Evolutionary conservation across 1,140 invertebrate species (phyloP), one percentile per base, ranked within the genome.

Genomic region (Solenopsis fugax): DNA sequence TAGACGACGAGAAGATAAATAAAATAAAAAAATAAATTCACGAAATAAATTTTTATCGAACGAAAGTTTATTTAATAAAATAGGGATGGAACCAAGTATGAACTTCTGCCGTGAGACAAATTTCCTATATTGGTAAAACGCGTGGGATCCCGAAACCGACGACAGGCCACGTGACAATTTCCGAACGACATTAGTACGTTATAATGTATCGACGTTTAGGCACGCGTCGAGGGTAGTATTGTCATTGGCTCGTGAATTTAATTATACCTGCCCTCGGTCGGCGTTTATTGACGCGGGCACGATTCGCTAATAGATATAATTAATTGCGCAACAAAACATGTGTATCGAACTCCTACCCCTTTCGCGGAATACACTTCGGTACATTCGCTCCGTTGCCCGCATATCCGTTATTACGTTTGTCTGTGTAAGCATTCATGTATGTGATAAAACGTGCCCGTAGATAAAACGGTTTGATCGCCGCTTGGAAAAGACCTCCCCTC

Each of bases 291-390:
- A 78, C 77, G 76, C 56, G 12, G 7, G 21, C 88, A 76, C 62
- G 76, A 89, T 58, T 89, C 84, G 78, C 85, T 89, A 89, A 90
- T 87, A 78, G 85, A 78, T 89, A 84, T 90, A 90, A 90, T 90
- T 90, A 90, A 90, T 90, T 89, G 88, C 72, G 72, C 89, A 90
- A 90, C 89, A 87, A 89, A 90, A 82, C 76, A 60, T 18, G 64
- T 64, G 60, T 87, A 86, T 90, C 77, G 76, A 89, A 73, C 45
- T 54, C 21, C 52, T 41, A 34, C 13, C 41, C 37, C 69, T 21
- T 54, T 60, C 24, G 21, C 65, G 21, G 16, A 2, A 56, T 69
- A 9, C 18, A 80, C 77, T 80, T 80, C 34, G 77, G 21, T 62
- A 50, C 12, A 16, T 69, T 41, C 18, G 29, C 24, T 84, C 21